These are phyloP conservation scores for Polypterus senegalus DNA, from an alignment of 2,113 vertebrate genomes.

Conservation along the genomic window DNA sequence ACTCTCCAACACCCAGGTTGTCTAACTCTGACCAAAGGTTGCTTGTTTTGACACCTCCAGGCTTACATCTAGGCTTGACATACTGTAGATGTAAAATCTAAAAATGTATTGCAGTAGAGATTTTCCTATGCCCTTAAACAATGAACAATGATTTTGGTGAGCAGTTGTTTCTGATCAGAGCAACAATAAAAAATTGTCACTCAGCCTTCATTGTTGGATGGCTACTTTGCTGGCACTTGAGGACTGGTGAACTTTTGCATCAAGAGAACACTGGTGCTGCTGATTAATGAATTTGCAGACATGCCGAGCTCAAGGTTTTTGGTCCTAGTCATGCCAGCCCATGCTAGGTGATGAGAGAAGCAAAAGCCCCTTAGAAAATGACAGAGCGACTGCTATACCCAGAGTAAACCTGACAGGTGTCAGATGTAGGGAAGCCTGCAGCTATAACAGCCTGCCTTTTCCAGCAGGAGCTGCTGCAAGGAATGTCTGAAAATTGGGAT, in stretches of 20 bases:
- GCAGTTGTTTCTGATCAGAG: neutral
- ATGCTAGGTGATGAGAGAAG: constrained; percentile 41
- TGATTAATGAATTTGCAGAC: neutral
- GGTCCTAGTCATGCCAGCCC: constrained; percentile 3
- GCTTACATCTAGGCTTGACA: too few relatives aligned
- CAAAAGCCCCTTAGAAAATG: constrained; percentile 58
- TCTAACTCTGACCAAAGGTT: too few relatives aligned
- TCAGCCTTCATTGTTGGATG: neutral
- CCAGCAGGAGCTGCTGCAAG: constrained; percentile 42
- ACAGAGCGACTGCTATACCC: constrained; percentile 53
- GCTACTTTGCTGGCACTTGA: neutral
- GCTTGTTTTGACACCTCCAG: too few relatives aligned
- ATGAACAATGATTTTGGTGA: too few relatives aligned
- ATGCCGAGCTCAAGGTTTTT: neutral
- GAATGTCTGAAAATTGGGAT: constrained; percentile 53
- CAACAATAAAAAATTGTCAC: neutral
- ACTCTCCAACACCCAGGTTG: too few relatives aligned
- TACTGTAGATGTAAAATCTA: too few relatives aligned
- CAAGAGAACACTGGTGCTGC: neutral
- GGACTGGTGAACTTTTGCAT: neutral
- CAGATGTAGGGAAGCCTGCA: constrained; percentile 64
- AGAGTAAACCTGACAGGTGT: constrained; percentile 63
- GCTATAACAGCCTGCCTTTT: constrained; percentile 54
- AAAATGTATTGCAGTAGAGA: too few relatives aligned
- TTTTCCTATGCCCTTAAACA: too few relatives aligned